Evolutionary conservation across 2,113 vertebrate genomes (phyloP), one percentile per base, ranked within the genome.

Genomic region (Aldabrachelys gigantea): DNA sequence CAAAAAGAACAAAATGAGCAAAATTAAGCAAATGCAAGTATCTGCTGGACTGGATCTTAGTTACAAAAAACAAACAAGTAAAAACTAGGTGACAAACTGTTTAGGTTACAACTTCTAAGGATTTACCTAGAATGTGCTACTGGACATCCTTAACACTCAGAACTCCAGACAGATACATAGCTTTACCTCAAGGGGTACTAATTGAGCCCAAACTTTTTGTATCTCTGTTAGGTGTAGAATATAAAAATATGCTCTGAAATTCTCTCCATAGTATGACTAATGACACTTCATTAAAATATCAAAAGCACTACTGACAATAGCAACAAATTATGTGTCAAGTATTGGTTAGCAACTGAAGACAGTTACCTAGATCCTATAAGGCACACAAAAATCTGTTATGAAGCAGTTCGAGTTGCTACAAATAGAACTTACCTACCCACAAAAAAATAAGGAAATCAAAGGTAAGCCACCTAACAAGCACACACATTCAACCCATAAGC

Each of bases 401-500:
- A 50, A 81, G 22, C 9, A 53, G 59, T 12, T 22, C 44, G 72
- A n/a, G 29, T 82, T 53, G 38, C 5, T 14, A 72, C 59, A 50
- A 72, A 38, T 21, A 35, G 57, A 14, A 8, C 6, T 24, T 1
- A 72, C 44, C 35, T 76, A 59, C 13, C 65, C 41, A n/a, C 7
- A 49, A 53, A 44, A 44, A 41, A 2, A 52, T 41, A 90, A 83
- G 31, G 31, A 80, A 65, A 62, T 69, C 35, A 57, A 84, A 38
- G 3, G 1, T 27, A 53, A 21, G 53, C 10, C 0, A 49, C 49
- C 11, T 19, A 14, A 14, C 3, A 2, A 41, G n/a, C 0, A 1
- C n/a, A 10, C 8, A 14, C 0, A 1, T 38, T 59, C 84, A 44
- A 4, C 10, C 2, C 44, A 29, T 19, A 84, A 29, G 80, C 5